These are phyloP conservation scores for Acanthiza pusilla DNA, from an alignment of 2,797 vertebrate genomes.

Conservation along the genomic window DNA sequence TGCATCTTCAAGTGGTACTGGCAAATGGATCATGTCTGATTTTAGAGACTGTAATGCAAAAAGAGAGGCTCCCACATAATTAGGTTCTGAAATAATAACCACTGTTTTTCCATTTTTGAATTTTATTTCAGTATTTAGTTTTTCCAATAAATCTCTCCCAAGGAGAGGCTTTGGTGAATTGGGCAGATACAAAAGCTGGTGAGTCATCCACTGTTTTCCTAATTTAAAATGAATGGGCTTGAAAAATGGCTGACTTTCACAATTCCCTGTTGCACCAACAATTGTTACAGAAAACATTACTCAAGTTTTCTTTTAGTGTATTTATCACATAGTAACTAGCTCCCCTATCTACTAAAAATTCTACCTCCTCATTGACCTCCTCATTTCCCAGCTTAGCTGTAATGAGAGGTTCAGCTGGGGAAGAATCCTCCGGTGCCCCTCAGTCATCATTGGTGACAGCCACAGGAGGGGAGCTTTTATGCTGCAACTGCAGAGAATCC, in stretches of 20 bases:
- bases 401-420: not conserved
- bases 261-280: not conserved
- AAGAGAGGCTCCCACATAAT: not conserved
- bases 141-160: not conserved
- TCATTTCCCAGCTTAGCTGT: not conserved
- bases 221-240: not conserved
- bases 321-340: not conserved
- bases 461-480: too few relatives aligned
- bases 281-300: not conserved
- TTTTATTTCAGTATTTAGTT: not conserved
- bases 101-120: not conserved
- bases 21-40: not conserved
- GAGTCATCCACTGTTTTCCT: not conserved
- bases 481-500: not conserved
- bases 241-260: not conserved
- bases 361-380: not conserved
- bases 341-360: not conserved
- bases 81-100: not conserved
- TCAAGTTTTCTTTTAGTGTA: not conserved
- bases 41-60: not conserved
- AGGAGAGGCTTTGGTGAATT: not conserved
- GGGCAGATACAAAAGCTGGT: not conserved
- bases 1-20: not conserved
- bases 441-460: rapidly evolving
- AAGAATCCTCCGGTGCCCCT: not conserved